These are phyloP conservation scores for Pentalonia nigronervosa DNA, from an alignment of 1,140 invertebrate species.

Conservation along the genomic window DNA sequence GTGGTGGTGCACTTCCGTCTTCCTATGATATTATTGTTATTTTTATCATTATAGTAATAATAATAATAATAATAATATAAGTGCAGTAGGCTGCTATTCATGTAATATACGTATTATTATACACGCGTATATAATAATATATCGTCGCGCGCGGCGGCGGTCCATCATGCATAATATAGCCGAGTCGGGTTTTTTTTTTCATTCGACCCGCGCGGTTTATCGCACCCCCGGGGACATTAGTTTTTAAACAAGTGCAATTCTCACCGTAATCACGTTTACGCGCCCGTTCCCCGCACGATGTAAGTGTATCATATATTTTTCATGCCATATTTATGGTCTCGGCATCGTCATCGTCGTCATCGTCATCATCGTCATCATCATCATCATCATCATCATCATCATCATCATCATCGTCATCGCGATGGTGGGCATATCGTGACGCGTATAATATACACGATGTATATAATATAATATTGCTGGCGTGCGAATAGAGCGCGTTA, in stretches of 20 bases:
- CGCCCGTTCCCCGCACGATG: background rate
- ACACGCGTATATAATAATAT: background rate
- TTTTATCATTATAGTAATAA: no score
- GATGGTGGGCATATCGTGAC: background rate
- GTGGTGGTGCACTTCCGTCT: no score
- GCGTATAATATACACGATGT: background rate
- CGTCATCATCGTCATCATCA: background rate
- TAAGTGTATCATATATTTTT: conserved; percentile 41
- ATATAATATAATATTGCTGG: background rate
- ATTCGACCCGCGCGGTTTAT: conserved; percentile 34
- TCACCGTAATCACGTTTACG: conserved; percentile 56
- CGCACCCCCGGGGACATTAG: conserved; percentile 55
- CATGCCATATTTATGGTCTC: conserved; percentile 39
- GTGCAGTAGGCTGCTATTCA: no score
- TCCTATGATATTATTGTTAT: no score
- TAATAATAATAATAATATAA: no score
- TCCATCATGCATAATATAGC: conserved; percentile 38
- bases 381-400: no score
- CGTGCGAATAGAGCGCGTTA: background rate
- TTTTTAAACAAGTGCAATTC: conserved; percentile 57
- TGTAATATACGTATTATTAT: background rate
- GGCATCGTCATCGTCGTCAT: background rate
- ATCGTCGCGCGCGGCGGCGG: background rate
- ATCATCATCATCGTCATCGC: background rate
- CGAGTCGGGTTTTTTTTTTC: background rate